A percentile compares a stretch with the other conserved stretches of the same genome.
Conservation (phyloP, 2,888 invertebrate species). For the Tiliacea aurago region DNA sequence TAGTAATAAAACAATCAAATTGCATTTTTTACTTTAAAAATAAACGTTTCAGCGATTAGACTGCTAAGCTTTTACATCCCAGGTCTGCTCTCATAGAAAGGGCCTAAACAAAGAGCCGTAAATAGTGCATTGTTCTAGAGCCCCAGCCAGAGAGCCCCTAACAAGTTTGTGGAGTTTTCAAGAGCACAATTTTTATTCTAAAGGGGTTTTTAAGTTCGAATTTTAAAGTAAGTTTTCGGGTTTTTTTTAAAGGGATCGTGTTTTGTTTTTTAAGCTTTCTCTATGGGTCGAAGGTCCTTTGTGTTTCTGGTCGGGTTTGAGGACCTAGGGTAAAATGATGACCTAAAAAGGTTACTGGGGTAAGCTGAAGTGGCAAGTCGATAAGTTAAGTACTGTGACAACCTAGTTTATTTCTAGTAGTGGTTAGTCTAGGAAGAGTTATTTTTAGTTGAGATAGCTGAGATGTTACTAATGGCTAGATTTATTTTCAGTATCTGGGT, state of each 20-base stretch:
- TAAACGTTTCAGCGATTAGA: conserved; percentile 60
- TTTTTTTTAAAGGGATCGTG: conserved; percentile 30
- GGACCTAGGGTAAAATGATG: not conserved
- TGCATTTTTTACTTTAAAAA: conserved; percentile 51
- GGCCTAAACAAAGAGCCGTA: conserved; percentile 82
- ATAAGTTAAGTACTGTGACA: conserved; percentile 5
- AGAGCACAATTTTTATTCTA: conserved; percentile 65
- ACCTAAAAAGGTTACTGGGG: not conserved
- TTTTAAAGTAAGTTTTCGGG: conserved; percentile 48
- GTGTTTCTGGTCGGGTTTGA: not conserved
- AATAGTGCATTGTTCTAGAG: conserved; percentile 84
- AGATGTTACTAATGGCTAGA: not conserved
- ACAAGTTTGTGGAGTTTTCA: conserved; percentile 79
- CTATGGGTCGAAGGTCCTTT: conserved; percentile 24
- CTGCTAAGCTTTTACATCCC: conserved; percentile 67
- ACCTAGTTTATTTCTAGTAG: not conserved
- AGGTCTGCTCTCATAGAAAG: conserved; percentile 66
- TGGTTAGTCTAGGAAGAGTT: not conserved
- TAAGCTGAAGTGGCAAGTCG: not conserved
- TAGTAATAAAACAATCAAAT: conserved; percentile 34
- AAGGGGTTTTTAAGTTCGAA: conserved; percentile 48
- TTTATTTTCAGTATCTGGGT: not conserved
- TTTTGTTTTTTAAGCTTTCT: conserved; percentile 43
- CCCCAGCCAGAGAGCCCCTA: conserved; percentile 75
- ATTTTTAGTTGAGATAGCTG: not conserved